Percentiles rank a stretch among this genome's conserved stretches.
These are phyloP conservation scores for Lasius fuliginosus DNA, from an alignment of 2,888 invertebrate species.

Conservation along the genomic window DNA sequence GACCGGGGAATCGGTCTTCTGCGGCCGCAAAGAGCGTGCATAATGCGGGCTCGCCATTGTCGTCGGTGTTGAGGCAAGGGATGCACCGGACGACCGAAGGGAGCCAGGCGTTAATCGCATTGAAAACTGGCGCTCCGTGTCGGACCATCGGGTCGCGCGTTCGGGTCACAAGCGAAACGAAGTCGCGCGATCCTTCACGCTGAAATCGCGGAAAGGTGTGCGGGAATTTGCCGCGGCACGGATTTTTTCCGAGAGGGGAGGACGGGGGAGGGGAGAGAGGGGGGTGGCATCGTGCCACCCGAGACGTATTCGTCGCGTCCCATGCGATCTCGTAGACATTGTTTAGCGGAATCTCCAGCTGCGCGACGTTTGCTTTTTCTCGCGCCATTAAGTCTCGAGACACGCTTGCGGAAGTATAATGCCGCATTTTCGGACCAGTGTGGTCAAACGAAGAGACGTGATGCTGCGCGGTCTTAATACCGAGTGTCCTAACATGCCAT, in stretches of 20 bases:
- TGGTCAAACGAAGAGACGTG: conserved; percentile 26
- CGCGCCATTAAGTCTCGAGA: conserved; percentile 20
- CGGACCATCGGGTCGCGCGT: conserved; percentile 60
- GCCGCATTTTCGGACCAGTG: background rate
- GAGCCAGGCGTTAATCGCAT: conserved; percentile 77
- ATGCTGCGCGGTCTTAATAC: background rate
- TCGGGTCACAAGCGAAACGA: conserved; percentile 44
- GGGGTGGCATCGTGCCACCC: background rate
- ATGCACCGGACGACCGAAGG: conserved; percentile 25
- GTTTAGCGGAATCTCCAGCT: conserved; percentile 32
- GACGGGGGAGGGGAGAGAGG: background rate
- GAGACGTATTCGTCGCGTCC: conserved; percentile 30
- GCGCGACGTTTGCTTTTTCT: conserved; percentile 20
- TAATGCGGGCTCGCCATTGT: conserved; percentile 77
- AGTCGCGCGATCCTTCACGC: conserved; percentile 50
- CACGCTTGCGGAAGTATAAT: background rate
- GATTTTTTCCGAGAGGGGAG: conserved; percentile 5
- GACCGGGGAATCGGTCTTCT: conserved; percentile 53
- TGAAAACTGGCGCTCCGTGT: conserved; percentile 79
- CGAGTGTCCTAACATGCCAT: background rate
- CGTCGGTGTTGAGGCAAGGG: conserved; percentile 70
- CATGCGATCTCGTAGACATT: background rate
- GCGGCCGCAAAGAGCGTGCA: conserved; percentile 77
- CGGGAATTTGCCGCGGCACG: conserved; percentile 45
- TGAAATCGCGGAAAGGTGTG: conserved; percentile 54